A percentile compares a stretch with the other conserved stretches of the same genome.
These are phyloP conservation scores for Cosmorhoe ocellata DNA, from an alignment of 2,888 invertebrate genomes.

Conservation along the genomic window DNA sequence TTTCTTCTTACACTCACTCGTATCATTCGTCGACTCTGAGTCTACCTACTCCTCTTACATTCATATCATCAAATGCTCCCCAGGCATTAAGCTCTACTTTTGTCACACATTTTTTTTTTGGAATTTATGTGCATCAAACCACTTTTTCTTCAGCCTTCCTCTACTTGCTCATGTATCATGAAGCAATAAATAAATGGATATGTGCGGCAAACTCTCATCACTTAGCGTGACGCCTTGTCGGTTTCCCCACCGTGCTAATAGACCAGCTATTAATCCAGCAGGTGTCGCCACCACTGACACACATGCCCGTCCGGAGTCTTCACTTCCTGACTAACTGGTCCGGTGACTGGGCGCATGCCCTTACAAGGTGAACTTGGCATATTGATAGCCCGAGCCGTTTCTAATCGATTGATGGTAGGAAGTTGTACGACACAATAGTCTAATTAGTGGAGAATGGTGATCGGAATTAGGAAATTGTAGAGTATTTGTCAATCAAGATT, in stretches of 20 bases:
- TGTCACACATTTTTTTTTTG: too few relatives aligned
- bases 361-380: conserved; percentile 34
- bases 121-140: too few relatives aligned
- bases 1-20: too few relatives aligned
- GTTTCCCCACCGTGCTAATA: conserved; percentile 18
- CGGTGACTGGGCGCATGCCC: conserved; percentile 22
- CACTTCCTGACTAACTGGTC: conserved; percentile 33
- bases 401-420: conserved; percentile 26
- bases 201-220: conserved; percentile 16
- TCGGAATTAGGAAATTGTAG: background rate
- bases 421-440: conserved; percentile 15
- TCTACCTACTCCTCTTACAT: too few relatives aligned
- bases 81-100: too few relatives aligned
- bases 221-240: conserved; percentile 12
- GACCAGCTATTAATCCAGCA: conserved; percentile 33
- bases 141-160: too few relatives aligned
- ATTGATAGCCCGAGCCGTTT: conserved; percentile 30
- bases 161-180: too few relatives aligned
- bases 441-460: conserved; percentile 6
- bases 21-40: too few relatives aligned
- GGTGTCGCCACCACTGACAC: conserved; percentile 42
- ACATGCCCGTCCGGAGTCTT: conserved; percentile 31
- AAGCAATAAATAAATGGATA: too few relatives aligned
- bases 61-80: too few relatives aligned
- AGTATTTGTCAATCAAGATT: background rate